Evolutionary conservation across 2,113 vertebrate genomes (phyloP), one percentile per base, ranked within the genome.

Genomic region (Callorhinus ursinus): DNA sequence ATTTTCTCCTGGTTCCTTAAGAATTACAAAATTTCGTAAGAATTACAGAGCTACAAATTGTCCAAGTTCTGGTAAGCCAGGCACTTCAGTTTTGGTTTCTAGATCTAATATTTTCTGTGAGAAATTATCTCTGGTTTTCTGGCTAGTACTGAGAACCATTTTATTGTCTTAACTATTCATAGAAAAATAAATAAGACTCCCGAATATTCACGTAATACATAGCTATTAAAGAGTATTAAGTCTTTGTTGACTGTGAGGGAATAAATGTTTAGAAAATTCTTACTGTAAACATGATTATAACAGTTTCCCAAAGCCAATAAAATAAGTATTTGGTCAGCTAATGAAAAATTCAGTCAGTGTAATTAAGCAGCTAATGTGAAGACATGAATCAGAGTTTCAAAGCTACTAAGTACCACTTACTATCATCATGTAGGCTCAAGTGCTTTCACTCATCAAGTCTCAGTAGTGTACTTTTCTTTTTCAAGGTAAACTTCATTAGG

Each of bases 261-360:
- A 88, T 97, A 96, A 96, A 92, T 96, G 31, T 95, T 95, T 95
- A 94, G 94, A 91, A 97, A 96, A 92, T 57, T 95, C 76, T 98
- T 98, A 95, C 97, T 95, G 96, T 98, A 98, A 98, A 88, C 90
- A 96, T 94, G 90, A 98, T 72, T 96, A 39, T 95, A 94, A 88
- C 96, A 88, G 15, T 98, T 98, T 98, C 97, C 95, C 93, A 98
- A 97, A 97, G 94, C 82, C 92, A 97, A 83, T 97, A 96, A 97
- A 97, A 81, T 90, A 94, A 95, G 21, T 96, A 97, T 97, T 97
- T 97, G 87, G 59, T 94, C 90, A 97, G 90, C 97, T 97, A 97
- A 98, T 98, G 84, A 98, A 98, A 98, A 97, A 98, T 97, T 98
- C 65, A 97, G 87, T 95, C 36, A 61, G 24, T 97, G 90, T 95